Percentiles rank a stretch among this genome's conserved stretches.
Conservation (phyloP, 1,140 invertebrate species). For the Lycorma delicatula region DNA sequence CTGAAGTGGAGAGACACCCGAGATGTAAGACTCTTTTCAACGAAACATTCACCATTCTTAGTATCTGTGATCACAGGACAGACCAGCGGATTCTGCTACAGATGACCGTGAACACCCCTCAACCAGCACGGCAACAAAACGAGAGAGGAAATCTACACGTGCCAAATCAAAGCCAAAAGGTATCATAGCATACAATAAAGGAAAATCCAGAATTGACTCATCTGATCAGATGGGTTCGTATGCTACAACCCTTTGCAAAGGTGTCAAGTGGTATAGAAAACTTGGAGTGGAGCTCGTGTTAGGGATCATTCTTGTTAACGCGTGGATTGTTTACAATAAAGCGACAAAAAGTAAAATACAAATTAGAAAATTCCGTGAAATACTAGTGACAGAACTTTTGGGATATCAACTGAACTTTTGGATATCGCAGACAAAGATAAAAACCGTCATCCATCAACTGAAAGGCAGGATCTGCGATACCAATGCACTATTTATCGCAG, state of each 20-base stretch:
- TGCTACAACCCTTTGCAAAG: slow-evolving; percentile 30
- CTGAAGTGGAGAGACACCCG: slow-evolving; percentile 24
- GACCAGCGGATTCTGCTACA: not conserved
- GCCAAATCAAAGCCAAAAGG: slow-evolving; percentile 21
- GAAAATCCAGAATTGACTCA: slow-evolving; percentile 25
- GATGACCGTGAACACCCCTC: not conserved
- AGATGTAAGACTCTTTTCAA: slow-evolving; percentile 23
- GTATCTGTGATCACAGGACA: not conserved
- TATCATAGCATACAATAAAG: slow-evolving; percentile 27
- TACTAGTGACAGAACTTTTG: slow-evolving; percentile 5
- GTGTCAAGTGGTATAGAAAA: slow-evolving; percentile 35
- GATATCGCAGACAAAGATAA: slow-evolving; percentile 2
- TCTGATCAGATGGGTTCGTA: slow-evolving; percentile 35
- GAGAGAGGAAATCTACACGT: slow-evolving; percentile 15
- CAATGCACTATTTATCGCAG: not conserved
- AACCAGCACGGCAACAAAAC: slow-evolving; percentile 9
- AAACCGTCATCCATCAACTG: slow-evolving; percentile 6
- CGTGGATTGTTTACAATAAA: slow-evolving; percentile 24
- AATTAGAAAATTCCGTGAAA: slow-evolving; percentile 19
- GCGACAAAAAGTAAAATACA: slow-evolving; percentile 11
- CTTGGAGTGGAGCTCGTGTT: slow-evolving; percentile 32
- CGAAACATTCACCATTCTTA: slow-evolving; percentile 17
- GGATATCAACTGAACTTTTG: slow-evolving; percentile 3
- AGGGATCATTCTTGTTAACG: slow-evolving; percentile 31
- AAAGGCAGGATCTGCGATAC: not conserved